phyloP scores from a whole-genome alignment of 2,113 vertebrate species.

The Casuarius casuarius region DNA sequence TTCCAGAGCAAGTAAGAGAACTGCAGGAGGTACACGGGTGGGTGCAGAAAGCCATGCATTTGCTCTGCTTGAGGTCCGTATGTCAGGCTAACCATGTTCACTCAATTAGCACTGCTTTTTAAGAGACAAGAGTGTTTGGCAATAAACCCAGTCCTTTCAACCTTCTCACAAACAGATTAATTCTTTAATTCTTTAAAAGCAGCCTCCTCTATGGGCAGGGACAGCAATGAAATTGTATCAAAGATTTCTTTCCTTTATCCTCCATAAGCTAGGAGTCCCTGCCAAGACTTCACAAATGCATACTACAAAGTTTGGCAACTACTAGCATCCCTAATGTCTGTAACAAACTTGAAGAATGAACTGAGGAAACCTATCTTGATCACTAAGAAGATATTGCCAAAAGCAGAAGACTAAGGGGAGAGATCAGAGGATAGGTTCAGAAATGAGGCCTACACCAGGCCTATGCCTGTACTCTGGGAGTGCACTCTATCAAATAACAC shows the following conservation, averaged over 20 bases:
- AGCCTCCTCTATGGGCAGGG: not conserved
- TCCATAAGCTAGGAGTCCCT: constrained; percentile 25
- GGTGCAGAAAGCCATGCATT: not conserved
- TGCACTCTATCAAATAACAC: not conserved
- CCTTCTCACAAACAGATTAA: not conserved
- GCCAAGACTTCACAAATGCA: constrained; percentile 39
- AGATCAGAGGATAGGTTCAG: constrained; percentile 55
- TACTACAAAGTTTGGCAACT: constrained; percentile 38
- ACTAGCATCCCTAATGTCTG: constrained; percentile 18
- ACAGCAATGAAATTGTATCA: not conserved
- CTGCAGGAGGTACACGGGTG: not conserved
- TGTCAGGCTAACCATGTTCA: not conserved
- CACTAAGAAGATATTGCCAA: not conserved
- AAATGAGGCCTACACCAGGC: constrained; percentile 48
- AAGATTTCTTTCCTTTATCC: constrained; percentile 16
- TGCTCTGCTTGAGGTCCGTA: not conserved
- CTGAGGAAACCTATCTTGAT: constrained; percentile 50
- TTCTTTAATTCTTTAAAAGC: constrained; percentile 37
- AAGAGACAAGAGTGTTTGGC: not conserved
- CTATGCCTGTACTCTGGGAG: constrained; percentile 36
- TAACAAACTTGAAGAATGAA: constrained; percentile 34
- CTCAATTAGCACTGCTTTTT: not conserved
- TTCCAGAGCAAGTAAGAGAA: not conserved
- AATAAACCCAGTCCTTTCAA: not conserved
- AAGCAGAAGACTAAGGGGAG: constrained; percentile 33